Percentiles rank a stretch among this genome's conserved stretches.
These are phyloP conservation scores for Esperia sulphurella DNA, from an alignment of 2,888 invertebrate genomes.

Conservation along the genomic window DNA sequence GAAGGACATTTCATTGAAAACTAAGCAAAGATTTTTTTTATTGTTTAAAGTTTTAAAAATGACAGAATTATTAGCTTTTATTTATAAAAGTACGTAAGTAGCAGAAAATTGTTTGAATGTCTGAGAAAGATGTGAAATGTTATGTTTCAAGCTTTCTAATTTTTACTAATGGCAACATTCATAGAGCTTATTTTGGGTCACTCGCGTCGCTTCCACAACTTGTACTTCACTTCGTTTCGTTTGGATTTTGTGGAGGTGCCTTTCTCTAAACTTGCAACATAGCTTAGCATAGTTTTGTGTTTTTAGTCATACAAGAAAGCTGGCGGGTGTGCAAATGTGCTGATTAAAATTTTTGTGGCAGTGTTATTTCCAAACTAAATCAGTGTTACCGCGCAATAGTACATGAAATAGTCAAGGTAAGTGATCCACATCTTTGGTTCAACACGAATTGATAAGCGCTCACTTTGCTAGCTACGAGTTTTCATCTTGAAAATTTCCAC, in stretches of 20 bases:
- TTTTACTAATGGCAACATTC: constrained; percentile 64
- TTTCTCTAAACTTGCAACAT: constrained; percentile 79
- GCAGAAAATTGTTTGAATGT: not conserved
- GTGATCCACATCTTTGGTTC: constrained; percentile 38
- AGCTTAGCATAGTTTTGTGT: constrained; percentile 72
- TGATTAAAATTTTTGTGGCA: constrained; percentile 44
- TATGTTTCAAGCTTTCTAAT: constrained; percentile 49
- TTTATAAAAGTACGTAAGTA: constrained; percentile 1
- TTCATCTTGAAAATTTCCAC: constrained; percentile 79
- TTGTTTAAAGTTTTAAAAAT: too few relatives aligned
- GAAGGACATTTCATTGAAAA: constrained; percentile 46
- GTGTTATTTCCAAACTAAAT: constrained; percentile 41
- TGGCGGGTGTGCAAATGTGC: constrained; percentile 77
- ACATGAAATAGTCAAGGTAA: constrained; percentile 76
- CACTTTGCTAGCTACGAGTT: constrained; percentile 61
- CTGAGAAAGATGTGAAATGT: not conserved
- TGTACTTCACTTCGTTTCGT: constrained; percentile 69
- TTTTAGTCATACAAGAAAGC: constrained; percentile 72
- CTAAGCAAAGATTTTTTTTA: constrained; percentile 13
- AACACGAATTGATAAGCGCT: constrained; percentile 50
- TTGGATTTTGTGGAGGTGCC: constrained; percentile 74
- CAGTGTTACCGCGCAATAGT: constrained; percentile 53
- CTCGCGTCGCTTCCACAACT: constrained; percentile 69
- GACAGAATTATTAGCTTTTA: too few relatives aligned
- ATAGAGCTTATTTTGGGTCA: constrained; percentile 79